These are phyloP conservation scores for Schizothorax lantsangensis DNA, from an alignment of 2,797 vertebrate species.

Conservation along the genomic window DNA sequence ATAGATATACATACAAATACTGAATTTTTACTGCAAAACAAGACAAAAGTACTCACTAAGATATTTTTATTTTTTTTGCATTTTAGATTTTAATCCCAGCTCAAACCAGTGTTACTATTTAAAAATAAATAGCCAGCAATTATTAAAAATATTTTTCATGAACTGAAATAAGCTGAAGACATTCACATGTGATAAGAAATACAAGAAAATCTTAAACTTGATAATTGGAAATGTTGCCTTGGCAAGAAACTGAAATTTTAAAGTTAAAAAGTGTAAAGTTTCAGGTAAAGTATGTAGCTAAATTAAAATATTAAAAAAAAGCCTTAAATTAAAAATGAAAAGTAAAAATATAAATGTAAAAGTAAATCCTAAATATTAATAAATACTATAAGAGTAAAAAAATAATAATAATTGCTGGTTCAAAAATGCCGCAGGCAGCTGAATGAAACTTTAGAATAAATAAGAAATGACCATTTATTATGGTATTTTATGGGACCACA, in stretches of 20 bases:
- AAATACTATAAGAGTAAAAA: neutral
- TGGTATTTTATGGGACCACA: conserved; percentile 21
- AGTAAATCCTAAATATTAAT: neutral
- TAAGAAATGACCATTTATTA: neutral
- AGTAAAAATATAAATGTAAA: neutral
- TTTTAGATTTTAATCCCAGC: conserved; percentile 10
- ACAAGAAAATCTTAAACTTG: neutral
- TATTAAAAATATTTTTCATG: too few relatives aligned
- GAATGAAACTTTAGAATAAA: neutral
- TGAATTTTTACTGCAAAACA: neutral
- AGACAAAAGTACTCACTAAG: neutral
- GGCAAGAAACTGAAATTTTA: neutral
- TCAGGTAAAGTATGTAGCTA: neutral
- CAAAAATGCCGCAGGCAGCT: neutral
- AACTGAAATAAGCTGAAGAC: neutral
- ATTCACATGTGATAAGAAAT: neutral
- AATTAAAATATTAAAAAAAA: neutral
- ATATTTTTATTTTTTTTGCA: neutral
- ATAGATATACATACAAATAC: too few relatives aligned
- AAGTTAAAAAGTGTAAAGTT: neutral
- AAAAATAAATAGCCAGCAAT: neutral
- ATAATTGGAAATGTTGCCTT: neutral
- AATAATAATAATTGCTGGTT: neutral
- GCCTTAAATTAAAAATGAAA: neutral
- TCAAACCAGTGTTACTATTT: neutral